Evolutionary conservation across 2,113 vertebrate species (phyloP), one percentile per base, ranked within the genome.

Genomic region (Zosterops hypoxanthus): DNA sequence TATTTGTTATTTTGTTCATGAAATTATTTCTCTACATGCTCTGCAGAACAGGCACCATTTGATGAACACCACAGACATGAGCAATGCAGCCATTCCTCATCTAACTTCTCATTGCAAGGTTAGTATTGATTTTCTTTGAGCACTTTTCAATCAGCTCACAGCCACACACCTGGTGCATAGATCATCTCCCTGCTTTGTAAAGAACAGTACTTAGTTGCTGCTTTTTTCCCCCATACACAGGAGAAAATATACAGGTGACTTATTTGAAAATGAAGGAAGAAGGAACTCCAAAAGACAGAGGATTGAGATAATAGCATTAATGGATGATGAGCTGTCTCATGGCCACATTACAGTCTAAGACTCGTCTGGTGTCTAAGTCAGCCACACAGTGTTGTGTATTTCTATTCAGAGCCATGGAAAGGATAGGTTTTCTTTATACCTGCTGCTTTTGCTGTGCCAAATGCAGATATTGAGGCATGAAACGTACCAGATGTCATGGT

Each of bases 101-200:
- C 84, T 28, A 49, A 25, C n/a, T 85, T 76, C 39, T 72, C n/a
- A 4, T 72, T 94, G 88, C 92, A 94, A 90, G 82, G 71, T 82
- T 91, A 94, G 75, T 23, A 94, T 93, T 4, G 63, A 95, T 96
- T 95, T 92, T 87, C 60, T 80, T 36, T 13, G 12, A 46, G 16
- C 66, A 18, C 44, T 94, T 78, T 86, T 88, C 90, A 41, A 3
- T 56, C 57, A 66, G 68, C 91, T 91, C 77, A 66, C 33, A 68
- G 50, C 33, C 61, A 82, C 47, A 53, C 76, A 75, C 56, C 33
- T 80, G 20, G 47, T 23, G 8, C 26, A 29, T 8, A 68, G 86
- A 53, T 19, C 24, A 78, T 57, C 36, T 46, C 47, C 46, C 31
- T 68, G 33, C 21, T 17, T 47, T 31, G 59, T 29, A 15, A 50